Percentiles rank a stretch among this genome's conserved stretches.
Evolutionary conservation across 30 jellyfish, hydroid and myxozoan genomes (phyloP).

Genomic region (Phacellophora camtschatica): DNA sequence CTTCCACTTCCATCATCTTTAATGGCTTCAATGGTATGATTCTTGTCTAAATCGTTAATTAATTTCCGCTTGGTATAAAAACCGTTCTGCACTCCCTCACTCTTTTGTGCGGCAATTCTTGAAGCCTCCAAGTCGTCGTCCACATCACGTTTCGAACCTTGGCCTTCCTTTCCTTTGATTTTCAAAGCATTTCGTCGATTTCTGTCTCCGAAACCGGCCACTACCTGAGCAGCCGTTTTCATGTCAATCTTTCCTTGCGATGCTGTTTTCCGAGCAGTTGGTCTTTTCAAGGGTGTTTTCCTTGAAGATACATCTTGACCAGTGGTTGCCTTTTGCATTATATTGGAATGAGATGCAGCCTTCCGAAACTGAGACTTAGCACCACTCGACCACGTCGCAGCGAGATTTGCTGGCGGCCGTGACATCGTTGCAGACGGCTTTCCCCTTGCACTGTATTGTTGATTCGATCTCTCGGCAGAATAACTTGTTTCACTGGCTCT

Average conservation of each 20-base stretch:
- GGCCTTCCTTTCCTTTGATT: background rate
- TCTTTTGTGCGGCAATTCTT: background rate
- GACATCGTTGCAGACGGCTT: background rate
- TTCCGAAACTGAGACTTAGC: slow-evolving; percentile 15
- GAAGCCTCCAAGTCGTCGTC: background rate
- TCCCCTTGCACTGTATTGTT: background rate
- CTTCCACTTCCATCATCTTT: too few species aligned
- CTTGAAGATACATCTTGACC: slow-evolving; percentile 9
- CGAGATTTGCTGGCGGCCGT: background rate
- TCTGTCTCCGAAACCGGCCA: slow-evolving; percentile 19
- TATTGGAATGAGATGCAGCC: slow-evolving; percentile 36
- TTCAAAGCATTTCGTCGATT: slow-evolving; percentile 17
- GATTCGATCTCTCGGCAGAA: background rate
- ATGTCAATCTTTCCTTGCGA: slow-evolving; percentile 15
- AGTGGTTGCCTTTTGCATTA: background rate
- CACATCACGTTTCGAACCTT: background rate
- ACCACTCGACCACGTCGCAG: background rate
- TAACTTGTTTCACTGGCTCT: slow-evolving; percentile 57
- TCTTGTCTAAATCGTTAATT: too few species aligned
- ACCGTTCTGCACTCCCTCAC: background rate
- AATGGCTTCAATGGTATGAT: too few species aligned
- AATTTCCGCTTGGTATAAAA: too few species aligned
- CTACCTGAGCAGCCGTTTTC: slow-evolving; percentile 33
- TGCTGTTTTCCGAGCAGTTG: slow-evolving; percentile 17
- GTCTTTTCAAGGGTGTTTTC: slow-evolving; percentile 16